A percentile compares a stretch with the other conserved stretches of the same genome.
Evolutionary conservation across 2,888 invertebrate species (phyloP).

Genomic region (Sminthurinus aureus): DNA sequence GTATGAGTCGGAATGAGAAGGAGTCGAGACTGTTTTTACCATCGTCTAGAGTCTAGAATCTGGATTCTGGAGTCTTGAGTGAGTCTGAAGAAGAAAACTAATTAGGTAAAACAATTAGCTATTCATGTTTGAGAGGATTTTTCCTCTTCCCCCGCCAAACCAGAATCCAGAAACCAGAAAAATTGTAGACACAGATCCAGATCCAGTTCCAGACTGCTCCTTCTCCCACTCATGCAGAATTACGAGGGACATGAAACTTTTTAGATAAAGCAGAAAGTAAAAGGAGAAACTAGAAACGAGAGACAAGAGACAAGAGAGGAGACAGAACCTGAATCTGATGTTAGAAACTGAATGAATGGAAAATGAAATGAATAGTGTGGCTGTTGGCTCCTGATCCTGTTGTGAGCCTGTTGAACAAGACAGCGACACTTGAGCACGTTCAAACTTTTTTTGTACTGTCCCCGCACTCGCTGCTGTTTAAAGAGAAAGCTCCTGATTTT

Average conservation of each 20-base stretch:
- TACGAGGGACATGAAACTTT: too few species aligned
- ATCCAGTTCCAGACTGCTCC: neutral
- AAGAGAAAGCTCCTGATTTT: neutral
- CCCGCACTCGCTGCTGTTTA: neutral
- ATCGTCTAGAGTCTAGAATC: neutral
- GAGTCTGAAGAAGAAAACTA: neutral
- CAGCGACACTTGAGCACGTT: constrained; percentile 31
- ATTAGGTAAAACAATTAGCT: neutral
- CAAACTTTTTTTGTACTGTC: neutral
- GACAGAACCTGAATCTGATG: too few species aligned
- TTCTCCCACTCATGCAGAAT: too few species aligned
- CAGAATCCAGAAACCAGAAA: neutral
- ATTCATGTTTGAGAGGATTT: neutral
- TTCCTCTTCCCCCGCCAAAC: too few species aligned
- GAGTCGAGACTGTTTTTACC: too few species aligned
- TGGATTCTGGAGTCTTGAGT: neutral
- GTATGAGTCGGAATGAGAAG: too few species aligned
- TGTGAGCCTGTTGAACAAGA: neutral
- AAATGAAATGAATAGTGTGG: neutral
- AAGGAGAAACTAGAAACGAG: too few species aligned
- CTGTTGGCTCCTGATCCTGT: neutral
- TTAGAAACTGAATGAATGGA: neutral
- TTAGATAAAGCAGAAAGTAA: too few species aligned
- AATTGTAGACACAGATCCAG: neutral
- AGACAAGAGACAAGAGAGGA: too few species aligned